A percentile compares a stretch with the other conserved stretches of the same genome.
These are phyloP conservation scores for Lymantria dispar DNA, from an alignment of 2,888 invertebrate species.

Conservation along the genomic window DNA sequence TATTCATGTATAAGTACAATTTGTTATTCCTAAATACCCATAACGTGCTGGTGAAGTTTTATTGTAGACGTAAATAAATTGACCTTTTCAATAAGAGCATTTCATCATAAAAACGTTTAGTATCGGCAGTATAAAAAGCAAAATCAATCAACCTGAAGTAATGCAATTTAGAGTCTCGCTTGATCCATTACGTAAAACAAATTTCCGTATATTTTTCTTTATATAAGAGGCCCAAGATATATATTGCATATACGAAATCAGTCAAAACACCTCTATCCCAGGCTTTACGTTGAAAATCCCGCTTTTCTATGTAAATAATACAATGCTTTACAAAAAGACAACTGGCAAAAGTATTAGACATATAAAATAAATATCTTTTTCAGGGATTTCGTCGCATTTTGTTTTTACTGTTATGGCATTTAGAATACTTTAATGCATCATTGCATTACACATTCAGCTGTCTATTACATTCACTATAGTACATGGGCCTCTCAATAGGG, in stretches of 20 bases:
- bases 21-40: background rate
- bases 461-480: no score
- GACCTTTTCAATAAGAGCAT: background rate
- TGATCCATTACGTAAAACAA: conserved; percentile 3
- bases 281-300: conserved; percentile 6
- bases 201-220: conserved; percentile 1
- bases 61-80: background rate
- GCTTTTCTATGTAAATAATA: conserved; percentile 26
- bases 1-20: background rate
- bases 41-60: background rate
- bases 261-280: background rate
- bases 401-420: no score
- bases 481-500: no score
- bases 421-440: no score
- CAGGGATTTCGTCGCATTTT: no score
- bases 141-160: conserved; percentile 5
- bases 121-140: background rate
- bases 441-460: no score
- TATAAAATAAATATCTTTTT: no score
- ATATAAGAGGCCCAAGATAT: conserved; percentile 6
- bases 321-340: background rate
- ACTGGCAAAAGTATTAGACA: no score
- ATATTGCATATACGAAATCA: background rate
- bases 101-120: background rate
- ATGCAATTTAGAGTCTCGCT: conserved; percentile 4